Evolutionary conservation across 2,113 vertebrate genomes (phyloP).

Genomic region (Heterotis niloticus): DNA sequence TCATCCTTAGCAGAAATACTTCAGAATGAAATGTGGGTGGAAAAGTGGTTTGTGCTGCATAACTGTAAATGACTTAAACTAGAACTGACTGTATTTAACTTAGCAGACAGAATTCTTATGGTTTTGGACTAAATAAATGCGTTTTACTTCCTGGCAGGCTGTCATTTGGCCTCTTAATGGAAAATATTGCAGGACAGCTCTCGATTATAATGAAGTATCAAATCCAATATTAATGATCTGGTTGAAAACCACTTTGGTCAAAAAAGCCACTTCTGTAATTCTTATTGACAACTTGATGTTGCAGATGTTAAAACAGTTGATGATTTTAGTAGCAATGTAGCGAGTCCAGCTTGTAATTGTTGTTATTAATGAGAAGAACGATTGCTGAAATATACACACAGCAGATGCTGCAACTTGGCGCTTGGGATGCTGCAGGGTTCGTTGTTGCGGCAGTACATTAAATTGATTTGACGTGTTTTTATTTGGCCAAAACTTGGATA

Average conservation of each 20-base stretch:
- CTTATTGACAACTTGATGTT: conserved; percentile 71
- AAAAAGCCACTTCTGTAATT: conserved; percentile 62
- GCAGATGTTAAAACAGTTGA: no score
- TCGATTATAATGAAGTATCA: conserved; percentile 43
- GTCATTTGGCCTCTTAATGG: no score
- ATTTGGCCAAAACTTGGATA: conserved; percentile 79
- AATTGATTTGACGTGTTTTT: conserved; percentile 80
- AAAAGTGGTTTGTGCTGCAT: no score
- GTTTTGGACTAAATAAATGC: no score
- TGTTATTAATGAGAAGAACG: conserved; percentile 80
- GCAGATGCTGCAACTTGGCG: no score
- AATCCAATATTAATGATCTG: conserved; percentile 45
- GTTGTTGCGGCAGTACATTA: conserved; percentile 71
- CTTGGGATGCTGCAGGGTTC: conserved; percentile 44
- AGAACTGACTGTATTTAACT: no score
- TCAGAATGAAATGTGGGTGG: no score
- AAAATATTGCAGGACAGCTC: background rate
- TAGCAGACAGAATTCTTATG: no score
- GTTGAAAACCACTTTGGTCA: conserved; percentile 65
- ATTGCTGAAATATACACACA: conserved; percentile 56
- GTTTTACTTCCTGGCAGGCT: no score
- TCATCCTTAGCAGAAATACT: no score
- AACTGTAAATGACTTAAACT: no score
- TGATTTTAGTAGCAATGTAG: no score
- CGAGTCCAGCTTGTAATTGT: conserved; percentile 56